Base-by-base conservation (phyloP, 2,113 vertebrate genomes). In the Larimichthys polyactis region DNA sequence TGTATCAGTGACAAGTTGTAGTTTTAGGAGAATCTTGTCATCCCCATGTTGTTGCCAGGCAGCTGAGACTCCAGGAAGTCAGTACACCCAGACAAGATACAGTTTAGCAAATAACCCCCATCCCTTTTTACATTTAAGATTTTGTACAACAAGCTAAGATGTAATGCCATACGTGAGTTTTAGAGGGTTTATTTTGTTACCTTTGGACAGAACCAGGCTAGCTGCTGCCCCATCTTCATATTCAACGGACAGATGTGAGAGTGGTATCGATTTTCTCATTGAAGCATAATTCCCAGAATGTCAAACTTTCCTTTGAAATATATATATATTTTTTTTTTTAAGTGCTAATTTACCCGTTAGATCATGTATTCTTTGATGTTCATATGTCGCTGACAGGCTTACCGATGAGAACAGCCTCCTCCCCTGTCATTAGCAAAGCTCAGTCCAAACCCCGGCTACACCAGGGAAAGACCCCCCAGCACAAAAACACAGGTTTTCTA, bases 341-440 rank as follows among this genome's bases (percentile, higher is more conserved):
- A 46, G 6, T 43, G 4, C 22, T 40, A 40, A 52, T 69, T 43
- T 69, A 27, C 74, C 11, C 19, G 7, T 58, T 1, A 40, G 46
- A 29, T 75, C 11, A 24, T 87, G 36, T 62, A 7, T 71, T 72
- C 49, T 74, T 78, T 79, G 81, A 82, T 91, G 73, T 93, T 65
- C 65, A 17, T 90, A 70, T 94, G 82, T 91, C 86, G 82, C 82
- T 79, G 76, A 91, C 93, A 96, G 95, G 94, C 76, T 94, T 96
- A 91, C 92, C 85, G 93, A 94, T 91, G 92, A 94, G 93, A 93
- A 93, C 94, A 69, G 71, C 93, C 81, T 90, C 93, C 65, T 90
- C 94, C 10, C 92, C 94, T 60, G 88, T 88, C 24, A 86, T 95
- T 94, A 91, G 79, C 87, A 95, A 93, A 93, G 74, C 91, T 85